These are phyloP conservation scores for Micrasema longulum DNA, from an alignment of 1,140 invertebrate species.

Conservation along the genomic window DNA sequence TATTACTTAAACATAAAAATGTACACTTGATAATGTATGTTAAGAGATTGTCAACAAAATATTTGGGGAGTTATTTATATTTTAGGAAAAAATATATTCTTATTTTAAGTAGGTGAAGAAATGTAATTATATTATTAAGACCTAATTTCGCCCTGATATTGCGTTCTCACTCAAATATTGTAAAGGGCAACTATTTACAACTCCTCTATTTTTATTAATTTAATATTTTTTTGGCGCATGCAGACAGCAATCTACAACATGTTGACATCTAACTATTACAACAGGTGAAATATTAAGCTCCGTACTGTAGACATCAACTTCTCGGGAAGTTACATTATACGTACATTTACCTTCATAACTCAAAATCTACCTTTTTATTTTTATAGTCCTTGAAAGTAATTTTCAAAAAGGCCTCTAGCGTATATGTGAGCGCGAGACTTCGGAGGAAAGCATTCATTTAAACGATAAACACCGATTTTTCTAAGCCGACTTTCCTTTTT, in stretches of 20 bases:
- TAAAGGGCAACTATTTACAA: conserved; percentile 41
- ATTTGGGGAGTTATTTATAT: conserved; percentile 5
- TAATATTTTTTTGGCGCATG: conserved; percentile 45
- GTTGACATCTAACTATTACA: conserved; percentile 20
- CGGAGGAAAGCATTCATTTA: no score
- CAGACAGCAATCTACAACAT: conserved; percentile 47
- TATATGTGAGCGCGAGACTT: no score
- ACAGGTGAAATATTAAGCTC: conserved; percentile 22
- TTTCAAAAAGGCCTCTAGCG: no score
- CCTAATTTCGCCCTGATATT: not conserved
- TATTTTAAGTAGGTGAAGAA: not conserved
- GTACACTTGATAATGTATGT: conserved; percentile 2
- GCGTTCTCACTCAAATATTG: conserved; percentile 6
- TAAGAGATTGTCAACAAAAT: conserved; percentile 23
- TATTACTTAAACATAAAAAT: conserved; percentile 2
- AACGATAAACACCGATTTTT: no score
- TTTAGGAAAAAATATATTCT: conserved; percentile 34
- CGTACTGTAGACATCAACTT: not conserved
- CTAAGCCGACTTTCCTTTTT: no score
- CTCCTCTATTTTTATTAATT: conserved; percentile 37
- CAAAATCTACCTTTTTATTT: no score
- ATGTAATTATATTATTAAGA: no score
- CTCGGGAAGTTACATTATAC: no score
- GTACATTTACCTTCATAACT: no score
- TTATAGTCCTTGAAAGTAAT: no score